Evolutionary conservation across 1,140 invertebrate species (phyloP).

Genomic region (Solenopsis invicta): DNA sequence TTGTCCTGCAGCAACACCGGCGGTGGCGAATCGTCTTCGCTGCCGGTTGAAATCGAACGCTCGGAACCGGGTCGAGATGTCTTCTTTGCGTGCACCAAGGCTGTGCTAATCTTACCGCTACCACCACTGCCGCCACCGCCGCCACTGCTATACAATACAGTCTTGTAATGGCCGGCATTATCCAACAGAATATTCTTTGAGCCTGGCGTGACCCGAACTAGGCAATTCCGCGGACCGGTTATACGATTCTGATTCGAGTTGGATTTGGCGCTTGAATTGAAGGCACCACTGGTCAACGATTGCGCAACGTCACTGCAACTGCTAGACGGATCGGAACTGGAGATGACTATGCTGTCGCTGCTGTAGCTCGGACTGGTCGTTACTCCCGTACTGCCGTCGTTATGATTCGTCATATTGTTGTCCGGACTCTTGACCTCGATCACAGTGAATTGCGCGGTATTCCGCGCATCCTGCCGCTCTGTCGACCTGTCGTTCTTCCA

Average conservation of each 20-base stretch:
- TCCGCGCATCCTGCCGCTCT: constrained; percentile 8
- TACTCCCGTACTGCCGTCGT: constrained; percentile 73
- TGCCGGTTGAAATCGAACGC: constrained; percentile 81
- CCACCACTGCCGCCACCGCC: constrained; percentile 71
- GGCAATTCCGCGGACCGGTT: constrained; percentile 90
- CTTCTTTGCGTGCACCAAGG: constrained; percentile 83
- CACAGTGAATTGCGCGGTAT: constrained; percentile 75
- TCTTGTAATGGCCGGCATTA: constrained; percentile 90
- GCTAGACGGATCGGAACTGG: constrained; percentile 85
- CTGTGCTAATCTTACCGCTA: constrained; percentile 77
- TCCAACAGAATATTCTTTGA: constrained; percentile 93
- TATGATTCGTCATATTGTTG: constrained; percentile 66
- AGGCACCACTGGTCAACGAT: constrained; percentile 57
- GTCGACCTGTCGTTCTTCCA: constrained; percentile 77
- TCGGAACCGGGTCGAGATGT: constrained; percentile 68
- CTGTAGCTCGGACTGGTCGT: constrained; percentile 84
- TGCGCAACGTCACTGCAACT: constrained; percentile 81
- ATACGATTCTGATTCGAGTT: constrained; percentile 82
- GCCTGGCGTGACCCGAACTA: constrained; percentile 90
- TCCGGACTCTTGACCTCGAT: constrained; percentile 82
- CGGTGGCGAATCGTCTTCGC: constrained; percentile 81
- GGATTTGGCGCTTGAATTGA: constrained; percentile 45
- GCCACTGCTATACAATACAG: constrained; percentile 89
- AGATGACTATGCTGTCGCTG: constrained; percentile 83
- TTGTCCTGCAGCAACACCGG: constrained; percentile 77